phyloP scores from a whole-genome alignment of 2,888 invertebrate genomes.

The Drosophila birchii region DNA sequence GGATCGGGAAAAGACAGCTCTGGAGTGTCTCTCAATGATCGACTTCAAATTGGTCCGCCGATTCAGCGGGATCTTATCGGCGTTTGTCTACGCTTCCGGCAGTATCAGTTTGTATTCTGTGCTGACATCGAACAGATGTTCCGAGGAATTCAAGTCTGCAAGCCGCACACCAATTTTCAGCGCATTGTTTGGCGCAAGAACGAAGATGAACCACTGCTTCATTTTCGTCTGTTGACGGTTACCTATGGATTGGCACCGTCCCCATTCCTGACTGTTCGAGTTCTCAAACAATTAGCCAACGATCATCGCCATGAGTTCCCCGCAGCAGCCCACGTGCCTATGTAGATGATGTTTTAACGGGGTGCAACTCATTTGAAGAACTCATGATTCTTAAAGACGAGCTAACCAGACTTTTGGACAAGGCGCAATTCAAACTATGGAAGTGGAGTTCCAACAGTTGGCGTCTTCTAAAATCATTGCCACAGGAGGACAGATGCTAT shows the following conservation, averaged over 20 bases:
- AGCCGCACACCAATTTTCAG: background rate
- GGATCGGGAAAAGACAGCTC: background rate
- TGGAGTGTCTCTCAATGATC: background rate
- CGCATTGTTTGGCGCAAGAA: background rate
- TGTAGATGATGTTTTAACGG: background rate
- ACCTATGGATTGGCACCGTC: no score
- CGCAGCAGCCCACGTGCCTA: background rate
- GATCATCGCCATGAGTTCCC: background rate
- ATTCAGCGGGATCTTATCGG: constrained; percentile 1
- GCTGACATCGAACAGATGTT: background rate
- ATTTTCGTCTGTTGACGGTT: no score
- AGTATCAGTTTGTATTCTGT: no score
- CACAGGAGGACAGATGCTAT: no score
- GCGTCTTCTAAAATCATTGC: no score
- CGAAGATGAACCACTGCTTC: background rate
- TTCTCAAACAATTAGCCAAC: background rate
- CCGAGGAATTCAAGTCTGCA: background rate
- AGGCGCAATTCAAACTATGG: no score
- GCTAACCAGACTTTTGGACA: no score
- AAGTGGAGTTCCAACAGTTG: no score
- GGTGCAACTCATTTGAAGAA: background rate
- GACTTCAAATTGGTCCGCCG: background rate
- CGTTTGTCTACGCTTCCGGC: constrained; percentile 1
- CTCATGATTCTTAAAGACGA: no score
- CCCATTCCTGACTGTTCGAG: background rate